Evolutionary conservation across 2,797 vertebrate genomes (phyloP), one percentile per base, ranked within the genome.

Genomic region (Oryzias sinensis): DNA sequence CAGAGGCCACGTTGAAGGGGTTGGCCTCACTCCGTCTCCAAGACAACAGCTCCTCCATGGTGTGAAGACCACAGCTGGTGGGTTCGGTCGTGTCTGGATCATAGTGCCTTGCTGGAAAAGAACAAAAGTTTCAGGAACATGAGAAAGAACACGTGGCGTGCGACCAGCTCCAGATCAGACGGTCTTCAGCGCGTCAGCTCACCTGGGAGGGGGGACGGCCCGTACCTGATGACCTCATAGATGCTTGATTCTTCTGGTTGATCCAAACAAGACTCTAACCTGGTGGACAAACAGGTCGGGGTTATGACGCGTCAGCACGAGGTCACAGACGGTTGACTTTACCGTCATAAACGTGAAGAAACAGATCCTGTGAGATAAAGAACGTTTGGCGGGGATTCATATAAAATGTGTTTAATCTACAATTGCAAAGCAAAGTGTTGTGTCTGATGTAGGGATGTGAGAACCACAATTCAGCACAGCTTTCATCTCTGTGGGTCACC

Each of bases 31-130:
- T 74, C 4, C 89, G 88, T 8, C 85, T 87, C 97, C 97, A 99
- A 0, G 92, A 81, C 69, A 96, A 59, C 57, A 98, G 86, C 62
- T 96, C 93, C 29, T 95, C 93, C 85, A 98, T 69, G 0, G 89
- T 85, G 0, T 90, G 86, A 24, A 99, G 80, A 65, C 90, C 93
- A 46, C 89, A 93, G 85, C 93, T 95, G 91, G 97, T 54, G 0
- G 97, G 97, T 44, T 91, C 92, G 0, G 92, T 93, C 3, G 94
- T 97, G 71, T 89, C 85, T 1, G 59, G 62, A 64, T 97, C 95
- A 1, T 97, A 97, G 49, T 96, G 90, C 24, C 83, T 84, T 1
- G 67, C 97, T 99, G 87, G 50, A 49, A 56, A 48, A 50, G 22
- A 37, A 55, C 37, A 0, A 37, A 2, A 18, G 20, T 18, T 47